Evolutionary conservation across 2,888 invertebrate species (phyloP), one percentile per base, ranked within the genome.

Genomic region (Eupithecia abbreviata): DNA sequence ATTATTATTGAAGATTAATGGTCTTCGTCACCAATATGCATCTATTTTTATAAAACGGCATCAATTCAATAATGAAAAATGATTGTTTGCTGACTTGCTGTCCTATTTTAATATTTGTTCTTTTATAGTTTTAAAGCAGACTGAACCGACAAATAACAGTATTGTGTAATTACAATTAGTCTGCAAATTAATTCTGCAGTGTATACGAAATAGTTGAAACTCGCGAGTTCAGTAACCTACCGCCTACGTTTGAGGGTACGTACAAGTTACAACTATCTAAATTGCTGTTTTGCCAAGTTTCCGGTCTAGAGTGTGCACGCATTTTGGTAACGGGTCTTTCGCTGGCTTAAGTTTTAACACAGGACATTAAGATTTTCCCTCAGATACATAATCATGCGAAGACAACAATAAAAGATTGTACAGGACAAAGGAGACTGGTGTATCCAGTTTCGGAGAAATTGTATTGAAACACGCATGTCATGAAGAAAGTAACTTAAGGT

Each of bases 171-270:
- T 62, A 62, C 62, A 62, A 62, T 69, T 69, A 69, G 69, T 70
- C 43, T 45, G 81, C 72, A 77, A 80, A 79, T 74, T 71, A 74
- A 81, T 76, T 79, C 72, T 76, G 72, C 77, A 71, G 3, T 73
- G 69, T 70, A 73, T 75, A 75, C 76, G 72, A 76, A 81, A 80
- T 79, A 72, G 80, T 79, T 76, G 73, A 71, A 78, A 74, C 75
- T 74, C 72, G 70, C 70, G 74, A 83, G 90, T 89, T 90, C 90
- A 89, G 82, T 76, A 79, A 91, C 90, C 90, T 88, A 83, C 79
- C 89, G 86, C 87, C 87, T 86, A 90, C 87, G 86, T 76, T 88
- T 89, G 84, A 85, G 84, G 82, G 84, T 87, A 85, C 78, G 76
- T 74, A 69, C 69, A 69, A 67, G 73, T 71, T 76, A 76, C 78